These are phyloP conservation scores for Aspidiotus rigidus DNA, from an alignment of 2,888 invertebrate species.

Conservation along the genomic window DNA sequence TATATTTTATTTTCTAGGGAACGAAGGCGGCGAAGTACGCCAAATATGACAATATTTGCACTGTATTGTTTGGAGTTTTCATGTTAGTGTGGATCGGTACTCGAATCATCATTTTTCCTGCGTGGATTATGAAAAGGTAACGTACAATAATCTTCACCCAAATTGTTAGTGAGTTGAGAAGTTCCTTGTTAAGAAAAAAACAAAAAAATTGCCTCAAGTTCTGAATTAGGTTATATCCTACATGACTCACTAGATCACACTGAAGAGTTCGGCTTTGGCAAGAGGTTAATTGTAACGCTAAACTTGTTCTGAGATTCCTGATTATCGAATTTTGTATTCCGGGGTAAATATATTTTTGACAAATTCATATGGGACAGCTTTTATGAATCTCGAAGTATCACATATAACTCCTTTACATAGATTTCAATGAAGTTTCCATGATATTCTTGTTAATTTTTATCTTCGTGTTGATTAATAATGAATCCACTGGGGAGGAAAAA, in stretches of 20 bases:
- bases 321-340: no score
- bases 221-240: neutral
- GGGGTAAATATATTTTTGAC: no score
- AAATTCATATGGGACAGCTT: no score
- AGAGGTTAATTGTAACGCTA: neutral
- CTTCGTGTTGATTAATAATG: no score
- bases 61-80: slow-evolving; percentile 78
- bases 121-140: slow-evolving; percentile 74
- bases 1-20: slow-evolving; percentile 51
- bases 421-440: no score
- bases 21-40: slow-evolving; percentile 93
- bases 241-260: neutral
- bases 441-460: no score
- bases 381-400: no score
- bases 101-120: slow-evolving; percentile 78
- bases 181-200: no score
- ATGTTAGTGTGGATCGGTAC: slow-evolving; percentile 86
- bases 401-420: no score
- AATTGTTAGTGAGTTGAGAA: neutral
- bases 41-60: slow-evolving; percentile 77
- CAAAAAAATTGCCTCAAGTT: no score
- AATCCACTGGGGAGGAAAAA: no score
- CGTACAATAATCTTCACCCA: neutral
- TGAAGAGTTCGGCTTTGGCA: neutral
- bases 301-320: neutral